phyloP scores from a whole-genome alignment of 2,888 invertebrate species.

The Heteromyza rotundicornis region DNA sequence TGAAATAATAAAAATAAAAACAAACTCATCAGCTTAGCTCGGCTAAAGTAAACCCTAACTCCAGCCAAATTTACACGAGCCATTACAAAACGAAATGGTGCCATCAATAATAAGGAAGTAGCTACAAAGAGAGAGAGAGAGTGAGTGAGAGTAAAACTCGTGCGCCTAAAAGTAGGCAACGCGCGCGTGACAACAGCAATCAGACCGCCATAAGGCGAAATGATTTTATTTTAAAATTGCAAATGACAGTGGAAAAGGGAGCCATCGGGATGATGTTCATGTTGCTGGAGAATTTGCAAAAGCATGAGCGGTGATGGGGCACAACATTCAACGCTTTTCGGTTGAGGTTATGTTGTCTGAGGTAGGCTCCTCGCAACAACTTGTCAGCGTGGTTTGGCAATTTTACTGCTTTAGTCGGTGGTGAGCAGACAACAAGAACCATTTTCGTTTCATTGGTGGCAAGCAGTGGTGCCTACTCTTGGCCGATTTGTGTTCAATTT shows the following conservation, averaged over 20 bases:
- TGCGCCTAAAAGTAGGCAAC: conserved; percentile 5
- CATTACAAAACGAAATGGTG: neutral
- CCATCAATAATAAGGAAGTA: no score
- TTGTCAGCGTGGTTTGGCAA: no score
- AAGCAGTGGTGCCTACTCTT: no score
- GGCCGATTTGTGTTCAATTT: no score
- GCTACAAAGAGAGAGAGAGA: neutral
- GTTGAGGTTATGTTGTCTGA: neutral
- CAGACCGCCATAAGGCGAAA: neutral
- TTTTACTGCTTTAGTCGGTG: no score
- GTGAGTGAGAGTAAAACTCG: neutral
- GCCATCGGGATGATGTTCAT: neutral
- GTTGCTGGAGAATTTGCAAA: neutral
- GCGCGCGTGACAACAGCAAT: neutral
- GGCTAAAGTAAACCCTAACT: neutral
- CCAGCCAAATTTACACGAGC: neutral
- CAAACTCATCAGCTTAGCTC: no score
- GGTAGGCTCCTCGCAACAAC: no score
- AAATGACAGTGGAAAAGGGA: neutral
- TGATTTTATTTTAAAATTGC: conserved; percentile 2
- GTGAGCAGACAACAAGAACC: no score
- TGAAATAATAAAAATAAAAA: neutral
- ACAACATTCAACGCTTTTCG: neutral
- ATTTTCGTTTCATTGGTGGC: no score
- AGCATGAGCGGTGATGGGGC: neutral